Percentiles rank a stretch among this genome's conserved stretches.
phyloP scores from a whole-genome alignment of 2,797 vertebrate species.

The Euphonia xanthogaster region DNA sequence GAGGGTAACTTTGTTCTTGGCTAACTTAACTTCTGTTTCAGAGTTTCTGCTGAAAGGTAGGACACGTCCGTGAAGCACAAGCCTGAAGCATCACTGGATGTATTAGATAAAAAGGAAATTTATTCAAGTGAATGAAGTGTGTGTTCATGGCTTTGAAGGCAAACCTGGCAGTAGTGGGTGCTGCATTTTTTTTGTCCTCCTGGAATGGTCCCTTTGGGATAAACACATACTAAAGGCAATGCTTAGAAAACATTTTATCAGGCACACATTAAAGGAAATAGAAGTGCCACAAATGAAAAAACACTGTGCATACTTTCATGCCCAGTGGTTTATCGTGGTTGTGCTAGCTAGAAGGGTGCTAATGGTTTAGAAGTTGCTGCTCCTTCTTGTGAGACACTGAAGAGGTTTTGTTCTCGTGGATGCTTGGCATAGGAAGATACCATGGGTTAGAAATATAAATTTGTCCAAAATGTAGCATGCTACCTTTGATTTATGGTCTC shows the following conservation, averaged over 20 bases:
- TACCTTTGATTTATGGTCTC: neutral
- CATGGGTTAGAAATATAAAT: neutral
- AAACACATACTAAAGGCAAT: constrained; percentile 63
- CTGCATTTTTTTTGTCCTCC: constrained; percentile 58
- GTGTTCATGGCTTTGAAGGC: constrained; percentile 63
- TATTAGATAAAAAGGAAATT: constrained; percentile 74
- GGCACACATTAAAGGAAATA: constrained; percentile 62
- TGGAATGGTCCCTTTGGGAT: constrained; percentile 70
- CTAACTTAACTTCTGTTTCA: constrained; percentile 46
- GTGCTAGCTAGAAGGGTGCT: neutral
- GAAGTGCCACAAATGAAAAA: constrained; percentile 50
- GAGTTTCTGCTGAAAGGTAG: constrained; percentile 58
- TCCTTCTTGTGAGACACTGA: neutral
- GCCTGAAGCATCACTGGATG: constrained; percentile 72
- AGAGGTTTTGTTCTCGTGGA: neutral
- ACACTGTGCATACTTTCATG: constrained; percentile 29
- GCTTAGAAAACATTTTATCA: constrained; percentile 67
- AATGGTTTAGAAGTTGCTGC: constrained; percentile 43
- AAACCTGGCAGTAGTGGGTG: constrained; percentile 71
- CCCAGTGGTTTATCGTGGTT: constrained; percentile 10
- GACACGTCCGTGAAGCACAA: constrained; percentile 38
- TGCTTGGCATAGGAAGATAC: neutral
- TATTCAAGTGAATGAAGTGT: constrained; percentile 68
- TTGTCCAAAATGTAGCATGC: neutral
- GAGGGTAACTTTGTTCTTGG: constrained; percentile 32